phyloP scores from a whole-genome alignment of 30 jellyfish, hydroid and myxozoan genomes.

The Rhopilema esculentum region DNA sequence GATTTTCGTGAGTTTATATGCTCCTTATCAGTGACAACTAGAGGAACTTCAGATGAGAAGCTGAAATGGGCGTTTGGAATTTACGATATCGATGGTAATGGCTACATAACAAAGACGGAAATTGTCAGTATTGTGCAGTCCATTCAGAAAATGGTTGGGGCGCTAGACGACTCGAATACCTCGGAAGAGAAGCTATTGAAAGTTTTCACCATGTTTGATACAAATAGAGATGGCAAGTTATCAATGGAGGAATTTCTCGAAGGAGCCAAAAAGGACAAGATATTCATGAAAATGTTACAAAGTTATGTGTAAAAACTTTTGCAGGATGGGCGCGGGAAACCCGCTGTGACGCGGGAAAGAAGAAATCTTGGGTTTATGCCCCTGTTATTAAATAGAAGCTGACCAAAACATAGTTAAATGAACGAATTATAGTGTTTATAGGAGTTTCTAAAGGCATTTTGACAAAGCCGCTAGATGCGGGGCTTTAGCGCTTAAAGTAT shows the following conservation, averaged over 20 bases:
- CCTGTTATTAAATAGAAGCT: background rate
- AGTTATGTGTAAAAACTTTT: conserved; percentile 30
- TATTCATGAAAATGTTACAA: conserved; percentile 83
- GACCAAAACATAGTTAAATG: background rate
- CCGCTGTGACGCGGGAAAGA: background rate
- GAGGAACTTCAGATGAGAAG: conserved; percentile 89
- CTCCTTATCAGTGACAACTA: conserved; percentile 90
- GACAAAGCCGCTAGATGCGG: background rate
- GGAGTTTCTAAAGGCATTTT: background rate
- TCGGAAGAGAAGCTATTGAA: conserved; percentile 70
- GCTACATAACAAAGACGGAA: conserved; percentile 81
- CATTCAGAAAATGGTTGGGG: conserved; percentile 88
- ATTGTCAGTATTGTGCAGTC: conserved; percentile 79
- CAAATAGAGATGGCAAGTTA: conserved; percentile 80
- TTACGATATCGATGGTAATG: conserved; percentile 93
- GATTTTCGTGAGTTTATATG: conserved; percentile 95
- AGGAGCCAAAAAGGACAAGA: conserved; percentile 87
- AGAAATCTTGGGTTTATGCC: background rate
- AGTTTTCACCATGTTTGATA: conserved; percentile 75
- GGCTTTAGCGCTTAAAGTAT: background rate
- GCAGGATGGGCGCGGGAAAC: background rate
- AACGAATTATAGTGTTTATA: background rate
- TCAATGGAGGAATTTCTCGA: conserved; percentile 85
- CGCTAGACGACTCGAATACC: conserved; percentile 73
- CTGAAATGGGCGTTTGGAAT: conserved; percentile 87